These are phyloP conservation scores for Natator depressus DNA, from an alignment of 2,113 vertebrate species.

Conservation along the genomic window DNA sequence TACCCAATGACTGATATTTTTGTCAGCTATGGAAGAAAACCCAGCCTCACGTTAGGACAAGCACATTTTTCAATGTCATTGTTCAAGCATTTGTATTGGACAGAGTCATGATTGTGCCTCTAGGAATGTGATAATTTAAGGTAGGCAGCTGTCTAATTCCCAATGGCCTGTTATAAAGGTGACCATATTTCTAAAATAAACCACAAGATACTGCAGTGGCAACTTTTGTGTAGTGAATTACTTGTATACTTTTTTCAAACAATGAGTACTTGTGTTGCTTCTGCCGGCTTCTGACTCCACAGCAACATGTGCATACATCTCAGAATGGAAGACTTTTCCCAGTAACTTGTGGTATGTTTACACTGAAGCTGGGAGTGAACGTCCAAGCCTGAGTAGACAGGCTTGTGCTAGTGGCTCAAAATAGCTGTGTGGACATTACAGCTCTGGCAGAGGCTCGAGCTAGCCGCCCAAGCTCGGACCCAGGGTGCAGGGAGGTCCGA, in stretches of 20 bases:
- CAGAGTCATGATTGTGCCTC: not conserved
- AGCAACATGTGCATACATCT: not conserved
- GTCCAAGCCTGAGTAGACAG: not conserved
- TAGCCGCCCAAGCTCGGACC: not conserved
- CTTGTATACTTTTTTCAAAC: not conserved
- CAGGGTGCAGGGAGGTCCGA: not conserved
- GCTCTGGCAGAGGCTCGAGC: not conserved
- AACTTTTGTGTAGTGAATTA: not conserved
- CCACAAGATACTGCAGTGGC: not conserved
- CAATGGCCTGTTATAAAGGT: not conserved
- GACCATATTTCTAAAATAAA: not conserved
- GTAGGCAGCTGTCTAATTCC: not conserved
- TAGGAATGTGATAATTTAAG: not conserved
- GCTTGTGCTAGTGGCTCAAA: not conserved
- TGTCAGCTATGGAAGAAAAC: not conserved
- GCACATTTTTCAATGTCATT: not conserved
- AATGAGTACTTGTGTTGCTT: not conserved
- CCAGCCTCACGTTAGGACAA: accelerated
- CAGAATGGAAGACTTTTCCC: constrained; percentile 33
- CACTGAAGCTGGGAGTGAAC: not conserved
- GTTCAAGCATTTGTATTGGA: not conserved
- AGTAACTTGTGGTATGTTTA: not conserved
- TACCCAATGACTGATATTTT: not conserved
- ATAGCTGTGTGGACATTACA: not conserved
- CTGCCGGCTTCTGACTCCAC: not conserved